Base-by-base conservation (phyloP, 2,888 invertebrate species). In the Stegana nigrithorax region DNA sequence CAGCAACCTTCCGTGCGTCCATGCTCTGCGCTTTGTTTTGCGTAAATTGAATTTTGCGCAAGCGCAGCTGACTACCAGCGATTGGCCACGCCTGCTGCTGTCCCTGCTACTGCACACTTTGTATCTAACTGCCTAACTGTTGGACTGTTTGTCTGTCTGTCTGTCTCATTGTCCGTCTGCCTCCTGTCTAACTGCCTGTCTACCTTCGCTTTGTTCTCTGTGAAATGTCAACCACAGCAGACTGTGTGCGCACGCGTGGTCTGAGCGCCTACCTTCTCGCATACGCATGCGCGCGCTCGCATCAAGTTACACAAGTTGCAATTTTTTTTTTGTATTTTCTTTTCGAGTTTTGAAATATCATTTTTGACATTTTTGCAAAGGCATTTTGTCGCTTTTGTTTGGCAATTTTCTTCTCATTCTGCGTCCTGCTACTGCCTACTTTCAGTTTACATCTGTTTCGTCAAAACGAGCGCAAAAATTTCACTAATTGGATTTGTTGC, bases 41-140 rank as follows among this genome's bases (percentile, higher is more conserved):
- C 14, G 59, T 25, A 59, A 59, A 59, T 59, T 32, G 59, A 47
- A 50, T 59, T 59, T 47, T 42, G 36, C 58, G 32, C 53, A 55
- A 14, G 4, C 53, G 53, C 32, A 32, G 53, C 32, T 55, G 32
- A 21, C 32, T 17, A 12, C 25, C 47, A 19, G n/a, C 36, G 32
- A 32, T 55, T 55, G 32, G 32, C 53, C 32, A 55, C 53, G 53
- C 53, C 53, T 55, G 36, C n/a, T 39, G 17, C 39, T 39, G 17
- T 39, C 17, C 17, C 32, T 55, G 21, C 21, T 12, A 36, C 36
- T 27, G 21, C 53, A 4, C n/a, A 39, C 14, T n/a, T n/a, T n/a
- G n/a, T n/a, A n/a, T n/a, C n/a, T n/a, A n/a, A n/a, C n/a, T n/a
- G 10, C 32, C 10, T 14, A 39, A 39, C 5, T 8, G n/a, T n/a